Percentiles rank a stretch among this genome's conserved stretches.
Conservation (phyloP, 2,888 invertebrate species). For the Amiota communis region DNA sequence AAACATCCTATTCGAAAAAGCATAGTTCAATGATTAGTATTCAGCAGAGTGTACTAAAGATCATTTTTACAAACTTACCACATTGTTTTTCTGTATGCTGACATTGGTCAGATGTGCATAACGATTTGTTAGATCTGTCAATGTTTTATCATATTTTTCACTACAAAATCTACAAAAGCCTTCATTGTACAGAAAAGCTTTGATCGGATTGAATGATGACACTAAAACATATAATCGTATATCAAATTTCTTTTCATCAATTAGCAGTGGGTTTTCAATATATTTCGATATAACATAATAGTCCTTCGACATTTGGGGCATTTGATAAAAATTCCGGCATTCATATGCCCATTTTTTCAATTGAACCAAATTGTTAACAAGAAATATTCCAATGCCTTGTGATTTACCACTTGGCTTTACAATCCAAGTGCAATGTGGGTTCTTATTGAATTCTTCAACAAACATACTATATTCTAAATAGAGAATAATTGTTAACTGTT, state of each 20-base stretch:
- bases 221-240: constrained; percentile 92
- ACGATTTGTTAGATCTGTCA: constrained; percentile 91
- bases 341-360: constrained; percentile 92
- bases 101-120: constrained; percentile 97
- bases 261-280: constrained; percentile 94
- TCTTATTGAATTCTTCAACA: constrained; percentile 95
- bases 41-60: too few relatives aligned
- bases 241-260: constrained; percentile 97
- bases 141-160: constrained; percentile 93
- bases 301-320: constrained; percentile 86
- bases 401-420: constrained; percentile 98
- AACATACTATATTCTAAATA: constrained; percentile 92
- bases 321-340: constrained; percentile 83
- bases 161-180: constrained; percentile 98
- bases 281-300: constrained; percentile 91
- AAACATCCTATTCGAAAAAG: constrained; percentile 78
- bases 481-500: not conserved
- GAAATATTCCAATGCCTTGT: constrained; percentile 94
- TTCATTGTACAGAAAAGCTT: constrained; percentile 92
- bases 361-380: constrained; percentile 95
- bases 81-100: constrained; percentile 96
- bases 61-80: constrained; percentile 28
- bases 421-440: constrained; percentile 96
- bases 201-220: constrained; percentile 93
- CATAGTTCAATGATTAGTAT: not conserved